Evolutionary conservation across 2,113 vertebrate species (phyloP), one percentile per base, ranked within the genome.

Genomic region (Lagenorhynchus albirostris): DNA sequence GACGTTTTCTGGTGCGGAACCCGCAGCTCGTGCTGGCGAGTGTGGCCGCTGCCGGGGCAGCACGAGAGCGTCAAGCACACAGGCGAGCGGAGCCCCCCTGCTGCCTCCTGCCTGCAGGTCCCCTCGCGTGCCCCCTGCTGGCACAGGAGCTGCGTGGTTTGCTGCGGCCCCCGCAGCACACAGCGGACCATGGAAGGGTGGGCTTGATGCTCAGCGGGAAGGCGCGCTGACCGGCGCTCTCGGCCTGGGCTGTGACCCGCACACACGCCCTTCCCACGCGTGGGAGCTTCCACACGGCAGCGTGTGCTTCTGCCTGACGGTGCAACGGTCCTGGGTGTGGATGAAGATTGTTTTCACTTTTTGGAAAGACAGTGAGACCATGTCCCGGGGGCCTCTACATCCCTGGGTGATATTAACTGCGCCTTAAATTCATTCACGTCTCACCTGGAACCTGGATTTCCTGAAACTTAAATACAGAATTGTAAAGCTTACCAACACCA

Each of bases 131-230:
- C 33, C 33, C 17, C 44, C 44, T 62, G 11, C 26, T 21, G 18
- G 62, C 10, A 14, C 9, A n/a, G 62, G 12, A 23, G 31, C 12
- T 10, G 20, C 9, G 36, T 23, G 2, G 44, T 3, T 8, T 6
- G 74, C 26, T 0, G 9, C 14, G 23, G 44, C 13, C 20, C 31
- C 21, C 1, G 63, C 44, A 4, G 1, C 8, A 1, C 63, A 17
- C 7, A 76, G 63, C 21, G 4, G 13, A 4, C 6, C 33, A 0
- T 5, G 55, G n/a, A 6, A 26, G 18, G 33, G 18, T 10, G n/a
- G n/a, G 68, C 36, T 71, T 23, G 4, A 18, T 12, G 68, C 68
- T 3, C 10, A 9, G 18, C 9, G 70, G 36, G 10, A 31, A 17
- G 13, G 29, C 31, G 13, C 17, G 10, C 36, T 3, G 68, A 36